Conservation (phyloP, 2,113 vertebrate genomes). For the Melanotaenia duboulayi region DNA sequence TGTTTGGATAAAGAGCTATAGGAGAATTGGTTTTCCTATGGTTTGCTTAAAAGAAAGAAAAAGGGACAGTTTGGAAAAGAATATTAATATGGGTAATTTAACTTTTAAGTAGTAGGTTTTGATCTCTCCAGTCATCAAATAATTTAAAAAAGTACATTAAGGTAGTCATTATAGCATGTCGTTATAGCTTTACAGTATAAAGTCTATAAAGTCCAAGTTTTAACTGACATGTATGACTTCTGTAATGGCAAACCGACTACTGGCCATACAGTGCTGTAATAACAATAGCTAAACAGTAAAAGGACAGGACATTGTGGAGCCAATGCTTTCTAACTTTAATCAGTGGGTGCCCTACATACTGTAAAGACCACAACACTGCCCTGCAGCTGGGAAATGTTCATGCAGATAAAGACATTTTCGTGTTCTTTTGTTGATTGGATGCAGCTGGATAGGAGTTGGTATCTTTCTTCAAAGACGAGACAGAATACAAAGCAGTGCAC, state of each 20-base stretch:
- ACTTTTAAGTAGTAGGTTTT: neutral
- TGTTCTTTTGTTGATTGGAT: neutral
- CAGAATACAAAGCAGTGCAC: neutral
- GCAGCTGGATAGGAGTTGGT: neutral
- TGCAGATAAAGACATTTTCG: neutral
- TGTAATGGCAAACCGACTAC: too few relatives aligned
- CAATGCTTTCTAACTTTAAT: slow-evolving; percentile 6
- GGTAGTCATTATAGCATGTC: rapidly evolving
- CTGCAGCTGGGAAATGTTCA: neutral
- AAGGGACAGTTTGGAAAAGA: too few relatives aligned
- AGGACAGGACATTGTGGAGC: slow-evolving; percentile 13
- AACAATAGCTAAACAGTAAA: neutral
- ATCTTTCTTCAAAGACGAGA: neutral
- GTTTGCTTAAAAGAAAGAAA: too few relatives aligned
- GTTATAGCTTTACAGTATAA: neutral
- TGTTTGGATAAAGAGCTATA: too few relatives aligned
- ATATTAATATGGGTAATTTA: neutral
- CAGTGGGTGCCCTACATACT: slow-evolving; percentile 20
- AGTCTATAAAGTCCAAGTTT: neutral
- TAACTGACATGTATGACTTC: neutral
- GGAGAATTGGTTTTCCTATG: neutral
- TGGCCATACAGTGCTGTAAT: neutral
- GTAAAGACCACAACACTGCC: neutral
- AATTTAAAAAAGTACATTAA: slow-evolving; percentile 2
- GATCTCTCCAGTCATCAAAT: neutral